A percentile compares a stretch with the other conserved stretches of the same genome.
phyloP scores from a whole-genome alignment of 2,888 invertebrate genomes.

The Philopedon plagiatum region DNA sequence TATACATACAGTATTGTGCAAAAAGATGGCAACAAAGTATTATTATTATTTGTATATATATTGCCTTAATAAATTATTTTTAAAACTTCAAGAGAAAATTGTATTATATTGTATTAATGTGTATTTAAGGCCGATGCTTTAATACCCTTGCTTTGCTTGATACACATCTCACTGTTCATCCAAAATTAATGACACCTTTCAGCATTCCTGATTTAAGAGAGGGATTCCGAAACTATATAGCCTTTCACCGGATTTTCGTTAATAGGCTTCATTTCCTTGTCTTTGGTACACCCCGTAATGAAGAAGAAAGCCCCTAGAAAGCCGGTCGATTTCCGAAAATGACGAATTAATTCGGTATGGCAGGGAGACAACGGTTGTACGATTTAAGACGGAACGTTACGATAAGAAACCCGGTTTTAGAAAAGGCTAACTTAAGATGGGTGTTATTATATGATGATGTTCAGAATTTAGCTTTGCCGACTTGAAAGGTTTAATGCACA shows the following conservation, averaged over 20 bases:
- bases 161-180: not conserved
- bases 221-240: not conserved
- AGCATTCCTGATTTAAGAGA: not conserved
- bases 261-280: conserved; percentile 27
- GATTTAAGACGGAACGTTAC: not conserved
- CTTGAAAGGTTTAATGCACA: not conserved
- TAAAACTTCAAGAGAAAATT: too few relatives aligned
- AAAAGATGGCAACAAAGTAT: too few relatives aligned
- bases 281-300: conserved; percentile 8
- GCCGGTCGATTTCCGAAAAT: not conserved
- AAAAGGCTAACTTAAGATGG: not conserved
- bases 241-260: conserved; percentile 8
- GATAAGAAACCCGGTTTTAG: not conserved
- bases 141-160: too few relatives aligned
- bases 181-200: not conserved
- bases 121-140: too few relatives aligned
- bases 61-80: too few relatives aligned
- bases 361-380: not conserved
- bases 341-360: conserved; percentile 6
- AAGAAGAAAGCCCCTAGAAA: not conserved
- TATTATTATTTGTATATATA: too few relatives aligned
- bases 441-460: not conserved
- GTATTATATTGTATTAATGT: too few relatives aligned
- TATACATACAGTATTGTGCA: too few relatives aligned
- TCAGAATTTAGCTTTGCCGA: not conserved